Percentiles rank a stretch among this genome's conserved stretches.
phyloP scores from a whole-genome alignment of 2,888 invertebrate genomes.

The Octonoba sinensis region DNA sequence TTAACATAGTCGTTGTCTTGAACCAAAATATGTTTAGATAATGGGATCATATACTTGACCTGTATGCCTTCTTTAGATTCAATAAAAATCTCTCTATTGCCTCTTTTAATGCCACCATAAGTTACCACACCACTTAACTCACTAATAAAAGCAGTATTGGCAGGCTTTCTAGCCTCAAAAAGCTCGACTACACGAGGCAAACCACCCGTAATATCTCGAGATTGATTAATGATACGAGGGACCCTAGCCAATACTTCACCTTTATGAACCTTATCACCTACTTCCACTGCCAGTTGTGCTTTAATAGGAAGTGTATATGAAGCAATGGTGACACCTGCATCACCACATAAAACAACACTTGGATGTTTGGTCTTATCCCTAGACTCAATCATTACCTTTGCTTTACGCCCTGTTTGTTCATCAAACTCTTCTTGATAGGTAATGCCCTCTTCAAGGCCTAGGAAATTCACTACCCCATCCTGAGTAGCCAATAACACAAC shows the following conservation, averaged over 20 bases:
- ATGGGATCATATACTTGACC: neutral
- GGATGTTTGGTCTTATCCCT: neutral
- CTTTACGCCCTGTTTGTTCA: neutral
- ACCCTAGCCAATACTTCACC: neutral
- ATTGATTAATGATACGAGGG: neutral
- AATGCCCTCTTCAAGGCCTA: neutral
- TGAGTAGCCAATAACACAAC: too few relatives aligned
- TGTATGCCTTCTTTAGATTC: neutral
- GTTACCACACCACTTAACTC: neutral
- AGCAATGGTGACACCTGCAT: neutral
- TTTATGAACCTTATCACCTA: too few relatives aligned
- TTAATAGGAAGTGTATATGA: too few relatives aligned
- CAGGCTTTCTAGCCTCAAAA: slow-evolving; percentile 6
- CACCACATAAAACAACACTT: neutral
- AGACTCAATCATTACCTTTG: neutral
- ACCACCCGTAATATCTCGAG: slow-evolving; percentile 1
- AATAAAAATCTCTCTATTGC: neutral
- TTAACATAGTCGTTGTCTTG: neutral
- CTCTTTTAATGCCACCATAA: too few relatives aligned
- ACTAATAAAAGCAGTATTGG: neutral
- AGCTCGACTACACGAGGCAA: slow-evolving; percentile 2
- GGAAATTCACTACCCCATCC: too few relatives aligned
- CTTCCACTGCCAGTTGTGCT: too few relatives aligned
- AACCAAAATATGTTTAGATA: neutral
- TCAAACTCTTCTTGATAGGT: neutral